A percentile compares a stretch with the other conserved stretches of the same genome.
These are phyloP conservation scores for Capricornis sumatraensis DNA, from an alignment of 2,113 vertebrate species.

Conservation along the genomic window DNA sequence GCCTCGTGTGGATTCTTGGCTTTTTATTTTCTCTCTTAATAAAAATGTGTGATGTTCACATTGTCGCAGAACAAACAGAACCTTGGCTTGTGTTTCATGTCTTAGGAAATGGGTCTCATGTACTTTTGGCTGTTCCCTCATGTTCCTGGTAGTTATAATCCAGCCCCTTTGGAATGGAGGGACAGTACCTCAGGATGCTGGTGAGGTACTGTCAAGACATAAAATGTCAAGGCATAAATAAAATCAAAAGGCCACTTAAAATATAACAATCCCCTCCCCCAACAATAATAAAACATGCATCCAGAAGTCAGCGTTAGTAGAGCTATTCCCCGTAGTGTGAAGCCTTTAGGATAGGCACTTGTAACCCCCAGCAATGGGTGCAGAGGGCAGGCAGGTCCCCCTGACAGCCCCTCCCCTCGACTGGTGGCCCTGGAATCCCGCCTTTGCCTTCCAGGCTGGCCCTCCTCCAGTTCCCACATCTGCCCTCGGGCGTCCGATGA, in stretches of 20 bases:
- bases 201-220: not conserved
- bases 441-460: not conserved
- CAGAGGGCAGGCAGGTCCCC: not conserved
- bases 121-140: not conserved
- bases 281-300: not conserved
- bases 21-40: constrained; percentile 4
- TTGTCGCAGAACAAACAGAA: constrained; percentile 25
- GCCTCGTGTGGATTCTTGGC: not conserved
- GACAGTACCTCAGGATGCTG: not conserved
- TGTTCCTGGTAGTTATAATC: not conserved
- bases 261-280: not conserved
- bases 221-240: constrained; percentile 56
- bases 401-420: fast-evolving
- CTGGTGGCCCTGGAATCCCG: not conserved
- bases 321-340: not conserved
- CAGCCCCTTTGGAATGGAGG: not conserved
- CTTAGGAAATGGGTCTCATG: not conserved
- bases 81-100: not conserved
- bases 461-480: not conserved
- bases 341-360: not conserved
- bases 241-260: constrained; percentile 55
- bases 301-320: constrained; percentile 24
- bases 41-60: not conserved
- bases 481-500: not conserved
- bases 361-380: not conserved